Conservation (phyloP, 1,140 invertebrate genomes). For the Drosophila repleta region DNA sequence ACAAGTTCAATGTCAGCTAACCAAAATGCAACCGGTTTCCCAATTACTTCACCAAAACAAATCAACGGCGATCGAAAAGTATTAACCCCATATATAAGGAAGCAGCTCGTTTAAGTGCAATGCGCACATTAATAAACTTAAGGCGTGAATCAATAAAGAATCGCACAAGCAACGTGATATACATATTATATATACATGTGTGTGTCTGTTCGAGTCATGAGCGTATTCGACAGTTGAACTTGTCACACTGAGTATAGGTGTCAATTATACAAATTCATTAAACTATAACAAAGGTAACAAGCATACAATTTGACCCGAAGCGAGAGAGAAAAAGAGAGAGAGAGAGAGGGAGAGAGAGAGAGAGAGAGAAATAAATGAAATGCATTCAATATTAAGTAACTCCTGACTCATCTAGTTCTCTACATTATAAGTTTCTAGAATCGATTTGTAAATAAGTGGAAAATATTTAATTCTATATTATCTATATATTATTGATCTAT, state of each 20-base stretch:
- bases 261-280: slow-evolving; percentile 34
- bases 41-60: slow-evolving; percentile 8
- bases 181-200: no score
- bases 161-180: no score
- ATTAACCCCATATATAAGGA: slow-evolving; percentile 45
- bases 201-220: slow-evolving; percentile 19
- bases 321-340: not conserved
- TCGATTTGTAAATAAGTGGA: no score
- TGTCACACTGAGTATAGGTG: slow-evolving; percentile 14
- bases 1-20: slow-evolving; percentile 32
- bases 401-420: not conserved
- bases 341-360: not conserved
- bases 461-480: no score
- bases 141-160: slow-evolving; percentile 42
- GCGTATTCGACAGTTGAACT: slow-evolving; percentile 30
- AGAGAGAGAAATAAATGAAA: not conserved
- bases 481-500: no score
- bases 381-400: not conserved
- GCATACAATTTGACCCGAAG: slow-evolving; percentile 25
- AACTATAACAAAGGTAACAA: slow-evolving; percentile 35
- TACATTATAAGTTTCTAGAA: no score
- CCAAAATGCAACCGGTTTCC: slow-evolving; percentile 20
- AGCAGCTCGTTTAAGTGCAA: slow-evolving; percentile 42
- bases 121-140: slow-evolving; percentile 44
- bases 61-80: slow-evolving; percentile 27